phyloP scores from a whole-genome alignment of 2,888 invertebrate species.

The Resseliella maxima region DNA sequence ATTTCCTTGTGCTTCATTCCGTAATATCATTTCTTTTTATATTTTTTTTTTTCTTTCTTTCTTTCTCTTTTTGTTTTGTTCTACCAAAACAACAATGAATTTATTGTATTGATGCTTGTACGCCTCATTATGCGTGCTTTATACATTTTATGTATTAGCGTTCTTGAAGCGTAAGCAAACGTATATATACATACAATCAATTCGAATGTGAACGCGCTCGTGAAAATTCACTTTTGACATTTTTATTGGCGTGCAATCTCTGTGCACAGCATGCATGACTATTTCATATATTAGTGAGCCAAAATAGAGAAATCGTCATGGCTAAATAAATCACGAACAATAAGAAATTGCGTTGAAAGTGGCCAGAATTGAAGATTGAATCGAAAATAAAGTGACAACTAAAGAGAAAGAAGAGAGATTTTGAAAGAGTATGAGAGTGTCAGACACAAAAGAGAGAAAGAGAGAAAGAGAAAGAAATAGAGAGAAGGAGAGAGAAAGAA shows the following conservation, averaged over 20 bases:
- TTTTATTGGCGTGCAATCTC: slow-evolving; percentile 43
- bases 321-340: background rate
- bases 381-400: slow-evolving; percentile 20
- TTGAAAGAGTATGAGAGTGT: no score
- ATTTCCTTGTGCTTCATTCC: background rate
- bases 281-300: background rate
- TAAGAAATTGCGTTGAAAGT: slow-evolving; percentile 34
- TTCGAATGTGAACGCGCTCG: background rate
- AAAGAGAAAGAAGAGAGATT: no score
- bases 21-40: no score
- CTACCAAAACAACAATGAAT: background rate
- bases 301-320: background rate
- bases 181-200: background rate
- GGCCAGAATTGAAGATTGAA: slow-evolving; percentile 28
- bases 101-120: slow-evolving; percentile 29
- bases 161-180: background rate
- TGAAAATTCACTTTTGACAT: slow-evolving; percentile 42
- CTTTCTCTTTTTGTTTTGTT: background rate
- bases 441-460: no score
- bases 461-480: no score
- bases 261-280: background rate
- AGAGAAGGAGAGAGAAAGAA: no score
- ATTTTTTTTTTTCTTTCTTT: no score
- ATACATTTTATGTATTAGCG: background rate
- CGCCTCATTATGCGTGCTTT: slow-evolving; percentile 10